Base-by-base conservation (phyloP, 1,140 invertebrate genomes). In the Cherax quadricarinatus region DNA sequence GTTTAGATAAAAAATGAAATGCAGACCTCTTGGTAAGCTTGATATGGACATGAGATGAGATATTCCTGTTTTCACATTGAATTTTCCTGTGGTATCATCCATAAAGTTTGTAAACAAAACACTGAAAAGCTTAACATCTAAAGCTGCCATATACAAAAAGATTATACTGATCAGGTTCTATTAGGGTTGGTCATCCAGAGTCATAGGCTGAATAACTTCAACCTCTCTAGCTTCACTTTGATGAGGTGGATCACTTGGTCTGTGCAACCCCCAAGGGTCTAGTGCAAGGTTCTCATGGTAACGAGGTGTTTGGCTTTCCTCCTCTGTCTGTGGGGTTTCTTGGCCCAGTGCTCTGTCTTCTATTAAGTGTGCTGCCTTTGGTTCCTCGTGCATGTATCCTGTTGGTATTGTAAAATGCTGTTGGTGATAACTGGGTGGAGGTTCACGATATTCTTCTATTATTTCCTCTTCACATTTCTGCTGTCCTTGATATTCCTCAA, bases 401-500 rank as follows among this genome's bases (percentile, higher is more conserved):
- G 81, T 60, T 73, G 88, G 73, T 66, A 90, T 85, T 30, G 62
- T 90, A 73, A 90, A 90, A 21, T 90, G 88, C 14, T 90, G 88
- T 41, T 90, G 88, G 30, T 90, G 88, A n/a, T 90, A 90, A 75
- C 70, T 90, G 16, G 88, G 88, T 7, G 88, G 88, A 18, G 88
- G 88, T 78, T 90, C 88, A 30, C 88, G 62, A 60, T 82, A 83
- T 51, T 84, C 60, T 51, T 90, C 82, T 30, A 60, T 41, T 4
- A 60, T 12, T 1, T 78, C 88, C n/a, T 90, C 81, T 5, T 84
- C 88, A 48, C 80, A 16, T 66, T 78, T 75, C 24, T 90, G 81
- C 1, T 90, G 62, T 9, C 62, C n/a, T 18, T 90, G 82, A 10
- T 84, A 75, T 5, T 84, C 66, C 3, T 85, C 70, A 12, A 51